Conservation (phyloP, 2,888 invertebrate genomes). For the Cheilosia vernalis region DNA sequence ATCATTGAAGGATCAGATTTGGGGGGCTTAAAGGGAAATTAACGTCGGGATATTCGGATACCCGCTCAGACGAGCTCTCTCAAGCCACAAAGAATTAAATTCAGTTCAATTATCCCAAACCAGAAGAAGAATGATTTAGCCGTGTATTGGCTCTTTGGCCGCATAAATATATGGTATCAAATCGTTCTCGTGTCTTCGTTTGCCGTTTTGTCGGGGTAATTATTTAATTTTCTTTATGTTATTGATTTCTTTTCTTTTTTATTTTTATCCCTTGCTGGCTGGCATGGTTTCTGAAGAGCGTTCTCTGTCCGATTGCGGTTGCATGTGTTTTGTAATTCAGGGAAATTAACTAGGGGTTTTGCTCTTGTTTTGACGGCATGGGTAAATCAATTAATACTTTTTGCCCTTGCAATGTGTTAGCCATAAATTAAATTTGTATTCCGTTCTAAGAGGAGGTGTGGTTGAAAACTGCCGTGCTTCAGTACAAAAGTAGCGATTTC, state of each 20-base stretch:
- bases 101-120: constrained; percentile 66
- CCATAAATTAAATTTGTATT: constrained; percentile 47
- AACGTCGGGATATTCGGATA: constrained; percentile 58
- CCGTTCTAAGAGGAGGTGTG: constrained; percentile 8
- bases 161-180: constrained; percentile 61
- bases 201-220: constrained; percentile 54
- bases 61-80: constrained; percentile 23
- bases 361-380: constrained; percentile 26
- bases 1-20: constrained; percentile 74
- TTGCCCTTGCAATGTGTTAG: constrained; percentile 40
- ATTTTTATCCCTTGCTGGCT: background rate
- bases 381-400: constrained; percentile 62
- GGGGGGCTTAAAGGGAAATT: constrained; percentile 70
- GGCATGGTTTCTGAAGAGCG: constrained; percentile 17
- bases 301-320: constrained; percentile 29
- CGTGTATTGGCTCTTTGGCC: background rate
- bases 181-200: constrained; percentile 40
- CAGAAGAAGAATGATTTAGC: constrained; percentile 30
- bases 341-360: constrained; percentile 31
- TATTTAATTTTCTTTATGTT: constrained; percentile 67
- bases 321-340: constrained; percentile 51
- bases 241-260: constrained; percentile 59
- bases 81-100: constrained; percentile 44
- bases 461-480: constrained; percentile 16
- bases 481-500: constrained; percentile 7